These are phyloP conservation scores for Glaucomys volans DNA, from an alignment of 2,113 vertebrate genomes.

Conservation along the genomic window DNA sequence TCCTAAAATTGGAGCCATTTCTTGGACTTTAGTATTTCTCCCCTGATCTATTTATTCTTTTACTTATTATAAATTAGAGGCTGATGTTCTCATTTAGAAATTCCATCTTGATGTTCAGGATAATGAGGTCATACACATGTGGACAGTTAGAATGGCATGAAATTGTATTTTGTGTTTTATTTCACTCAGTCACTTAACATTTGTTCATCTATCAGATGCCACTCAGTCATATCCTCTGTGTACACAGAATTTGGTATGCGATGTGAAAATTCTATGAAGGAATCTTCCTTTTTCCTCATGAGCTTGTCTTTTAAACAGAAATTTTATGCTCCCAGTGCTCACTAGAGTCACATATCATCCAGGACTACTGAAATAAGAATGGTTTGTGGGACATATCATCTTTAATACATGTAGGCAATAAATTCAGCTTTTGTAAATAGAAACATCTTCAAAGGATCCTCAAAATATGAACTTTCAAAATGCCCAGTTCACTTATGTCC, in stretches of 20 bases:
- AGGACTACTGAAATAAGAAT: slow-evolving; percentile 17
- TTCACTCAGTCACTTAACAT: slow-evolving; percentile 52
- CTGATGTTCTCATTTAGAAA: slow-evolving; percentile 43
- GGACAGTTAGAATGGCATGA: background rate
- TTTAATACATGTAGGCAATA: slow-evolving; percentile 27
- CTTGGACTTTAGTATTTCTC: slow-evolving; percentile 12
- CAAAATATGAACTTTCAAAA: slow-evolving; percentile 36
- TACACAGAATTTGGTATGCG: background rate
- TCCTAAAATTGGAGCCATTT: slow-evolving; percentile 21
- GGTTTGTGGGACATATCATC: background rate
- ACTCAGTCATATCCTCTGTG: background rate
- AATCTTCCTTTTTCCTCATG: background rate
- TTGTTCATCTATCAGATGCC: slow-evolving; percentile 34
- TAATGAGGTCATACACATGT: background rate
- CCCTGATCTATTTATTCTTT: background rate
- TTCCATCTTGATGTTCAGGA: background rate
- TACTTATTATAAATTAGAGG: slow-evolving; percentile 33
- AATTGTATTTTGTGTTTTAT: slow-evolving; percentile 36
- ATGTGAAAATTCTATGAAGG: background rate
- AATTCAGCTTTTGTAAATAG: slow-evolving; percentile 56
- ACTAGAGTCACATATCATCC: background rate
- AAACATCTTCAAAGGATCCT: slow-evolving; percentile 49
- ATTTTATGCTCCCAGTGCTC: background rate
- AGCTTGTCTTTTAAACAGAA: slow-evolving; percentile 30
- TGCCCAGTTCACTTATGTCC: background rate